phyloP scores from a whole-genome alignment of 2,888 invertebrate genomes.

The Eupithecia dodoneata region DNA sequence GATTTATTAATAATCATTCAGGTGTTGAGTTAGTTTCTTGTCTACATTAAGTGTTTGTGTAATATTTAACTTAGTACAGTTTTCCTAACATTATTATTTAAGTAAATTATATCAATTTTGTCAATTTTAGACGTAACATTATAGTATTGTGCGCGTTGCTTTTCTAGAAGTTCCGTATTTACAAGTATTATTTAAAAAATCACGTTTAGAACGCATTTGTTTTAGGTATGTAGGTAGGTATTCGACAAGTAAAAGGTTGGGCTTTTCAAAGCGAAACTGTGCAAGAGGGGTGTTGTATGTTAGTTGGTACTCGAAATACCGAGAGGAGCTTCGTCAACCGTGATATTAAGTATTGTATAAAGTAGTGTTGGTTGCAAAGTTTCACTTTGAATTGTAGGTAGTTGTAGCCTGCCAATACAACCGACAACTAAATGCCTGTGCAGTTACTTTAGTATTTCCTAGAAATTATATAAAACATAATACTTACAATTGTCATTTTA shows the following conservation, averaged over 20 bases:
- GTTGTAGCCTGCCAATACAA: constrained; percentile 50
- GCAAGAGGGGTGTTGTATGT: constrained; percentile 66
- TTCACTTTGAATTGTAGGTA: constrained; percentile 66
- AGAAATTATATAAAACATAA: constrained; percentile 67
- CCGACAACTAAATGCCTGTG: constrained; percentile 41
- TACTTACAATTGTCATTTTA: constrained; percentile 64
- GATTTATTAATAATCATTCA: constrained; percentile 50
- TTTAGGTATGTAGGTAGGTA: constrained; percentile 37
- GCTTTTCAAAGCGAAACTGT: constrained; percentile 73
- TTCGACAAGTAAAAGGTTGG: constrained; percentile 45
- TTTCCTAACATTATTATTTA: constrained; percentile 68
- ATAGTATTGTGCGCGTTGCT: constrained; percentile 64
- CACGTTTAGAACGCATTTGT: constrained; percentile 49
- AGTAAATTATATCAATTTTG: constrained; percentile 83
- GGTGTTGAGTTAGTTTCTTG: constrained; percentile 58
- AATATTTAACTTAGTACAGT: constrained; percentile 59
- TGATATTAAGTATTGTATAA: constrained; percentile 72
- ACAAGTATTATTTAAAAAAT: constrained; percentile 41
- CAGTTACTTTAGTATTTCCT: constrained; percentile 76
- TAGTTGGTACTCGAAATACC: constrained; percentile 59
- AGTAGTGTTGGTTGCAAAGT: constrained; percentile 74
- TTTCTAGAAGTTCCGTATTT: constrained; percentile 41
- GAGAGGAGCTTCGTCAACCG: constrained; percentile 72
- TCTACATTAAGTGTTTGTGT: constrained; percentile 45
- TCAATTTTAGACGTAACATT: constrained; percentile 82